Base-by-base conservation (phyloP, 2,888 invertebrate species). In the Bombyx huttoni region DNA sequence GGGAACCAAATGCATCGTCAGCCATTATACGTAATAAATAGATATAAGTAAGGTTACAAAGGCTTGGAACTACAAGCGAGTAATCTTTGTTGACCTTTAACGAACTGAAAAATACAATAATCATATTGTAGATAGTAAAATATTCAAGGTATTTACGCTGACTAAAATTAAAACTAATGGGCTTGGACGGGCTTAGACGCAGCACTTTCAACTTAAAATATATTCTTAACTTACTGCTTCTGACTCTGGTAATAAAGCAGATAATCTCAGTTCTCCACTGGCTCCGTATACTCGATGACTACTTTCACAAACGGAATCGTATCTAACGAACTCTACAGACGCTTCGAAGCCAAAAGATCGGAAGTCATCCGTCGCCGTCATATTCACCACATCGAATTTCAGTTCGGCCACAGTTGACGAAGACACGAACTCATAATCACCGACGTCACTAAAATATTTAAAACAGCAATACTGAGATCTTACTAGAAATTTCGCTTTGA, bases 351-450 rank as follows among this genome's bases (percentile, higher is more conserved):
- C 94, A 60, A 96, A 91, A 49, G 93, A 93, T 54, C 94, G 92
- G 73, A 95, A 96, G 87, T 97, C 95, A 68, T 97, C 96, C 13
- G 94, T 86, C 1, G 96, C 92, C 57, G 94, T 91, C 97, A 98
- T 96, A 63, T 93, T 92, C 53, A 91, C 90, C 13, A 96, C 94
- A 60, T 93, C 92, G 68, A 97, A 96, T 65, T 93, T 92, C 46
- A 97, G 89, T 73, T 96, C 96, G 12, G 95, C 92, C 45, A 94
- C 91, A 60, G 92, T 91, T 51, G 94, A 91, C 12, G 92, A 91
- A 9, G 96, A 96, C 46, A 92, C 92, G 72, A 94, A 94, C 60
- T 93, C 94, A 71, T 94, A 94, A 57, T 88, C 88, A 0, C 71
- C 74, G 1, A 83, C 66, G 49, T 88, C 87, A 67, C 88, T 87